Evolutionary conservation across 2,797 vertebrate genomes (phyloP), one percentile per base, ranked within the genome.

Genomic region (Myripristis murdjan): DNA sequence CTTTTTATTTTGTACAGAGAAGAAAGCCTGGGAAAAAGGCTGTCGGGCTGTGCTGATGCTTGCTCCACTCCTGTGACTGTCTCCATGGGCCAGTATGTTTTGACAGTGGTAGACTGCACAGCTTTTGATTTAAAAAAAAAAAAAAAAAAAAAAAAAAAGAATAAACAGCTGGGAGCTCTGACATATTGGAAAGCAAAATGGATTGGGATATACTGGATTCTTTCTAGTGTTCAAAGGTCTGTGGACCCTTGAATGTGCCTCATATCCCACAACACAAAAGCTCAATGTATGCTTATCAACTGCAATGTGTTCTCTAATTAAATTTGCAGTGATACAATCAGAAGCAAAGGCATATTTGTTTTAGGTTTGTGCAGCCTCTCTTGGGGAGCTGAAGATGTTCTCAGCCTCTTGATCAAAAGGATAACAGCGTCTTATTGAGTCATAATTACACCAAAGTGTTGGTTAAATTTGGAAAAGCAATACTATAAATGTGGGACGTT

Each of bases 391-490:
- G 6, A 22, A 2, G 55, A 69, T 16, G 54, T 63, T 57, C 51
- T 5, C 24, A 44, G 68, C 35, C 64, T 49, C 82, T 69, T 78
- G 60, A 83, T 83, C 57, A 48, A 44, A 28, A 70, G 49, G 49
- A 78, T 37, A 37, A 58, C 14, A 61, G 39, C 31, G 11, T 49
- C 49, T 57, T 10, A 61, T 31, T 64, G 52, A 11, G 43, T 7
- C 15, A 64, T 70, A 78, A 82, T 75, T 70, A 64, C 56, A 18
- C 15, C n/a, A 49, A 69, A 75, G 44, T 57, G 9, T 64, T 33
- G 33, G 26, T 43, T 14, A 23, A n/a, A 8, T 20, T 59, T 24
- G 14, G 28, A 15, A 35, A 60, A 61, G 53, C 23, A 41, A 7
- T 73, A 64, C 41, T 26, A 43, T 6, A 43, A 43, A n/a, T 51